Percentiles rank a stretch among this genome's conserved stretches.
These are phyloP conservation scores for Thecocarcelia acutangulata DNA, from an alignment of 2,888 invertebrate species.

Conservation along the genomic window DNA sequence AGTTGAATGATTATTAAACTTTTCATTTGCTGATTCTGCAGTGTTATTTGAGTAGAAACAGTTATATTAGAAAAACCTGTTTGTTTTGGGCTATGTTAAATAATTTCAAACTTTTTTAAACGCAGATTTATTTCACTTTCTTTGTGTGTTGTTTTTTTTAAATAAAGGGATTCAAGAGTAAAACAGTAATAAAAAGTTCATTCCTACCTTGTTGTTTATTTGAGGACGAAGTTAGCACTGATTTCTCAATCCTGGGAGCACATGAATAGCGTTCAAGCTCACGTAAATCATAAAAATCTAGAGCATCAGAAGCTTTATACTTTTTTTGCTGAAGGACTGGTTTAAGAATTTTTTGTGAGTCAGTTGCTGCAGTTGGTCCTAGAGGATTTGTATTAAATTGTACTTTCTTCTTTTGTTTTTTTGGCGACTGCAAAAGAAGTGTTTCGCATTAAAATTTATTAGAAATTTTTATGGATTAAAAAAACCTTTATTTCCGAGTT, in stretches of 20 bases:
- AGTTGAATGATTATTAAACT: slow-evolving; percentile 13
- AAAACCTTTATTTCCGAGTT: slow-evolving; percentile 26
- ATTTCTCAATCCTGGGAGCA: slow-evolving; percentile 19
- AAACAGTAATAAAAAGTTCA: background rate
- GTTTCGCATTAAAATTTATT: no score
- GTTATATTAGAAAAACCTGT: slow-evolving; percentile 45
- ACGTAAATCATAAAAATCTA: slow-evolving; percentile 35
- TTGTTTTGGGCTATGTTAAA: slow-evolving; percentile 23
- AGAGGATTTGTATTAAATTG: slow-evolving; percentile 49
- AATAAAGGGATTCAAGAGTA: slow-evolving; percentile 13
- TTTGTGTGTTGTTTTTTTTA: slow-evolving; percentile 12
- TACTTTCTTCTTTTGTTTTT: slow-evolving; percentile 51
- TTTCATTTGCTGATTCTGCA: slow-evolving; percentile 44
- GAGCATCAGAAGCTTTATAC: slow-evolving; percentile 47
- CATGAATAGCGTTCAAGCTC: slow-evolving; percentile 43
- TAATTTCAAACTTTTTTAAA: background rate
- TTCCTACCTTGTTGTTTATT: slow-evolving; percentile 58
- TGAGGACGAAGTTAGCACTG: slow-evolving; percentile 34
- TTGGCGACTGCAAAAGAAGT: slow-evolving; percentile 28
- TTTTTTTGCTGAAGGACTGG: slow-evolving; percentile 22
- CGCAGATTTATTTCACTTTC: background rate
- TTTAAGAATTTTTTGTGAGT: slow-evolving; percentile 32
- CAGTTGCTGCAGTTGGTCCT: slow-evolving; percentile 37
- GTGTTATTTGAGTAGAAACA: slow-evolving; percentile 62
- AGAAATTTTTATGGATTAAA: no score